phyloP scores from a whole-genome alignment of 2,113 vertebrate species.

The Lamprologus lemairii region DNA sequence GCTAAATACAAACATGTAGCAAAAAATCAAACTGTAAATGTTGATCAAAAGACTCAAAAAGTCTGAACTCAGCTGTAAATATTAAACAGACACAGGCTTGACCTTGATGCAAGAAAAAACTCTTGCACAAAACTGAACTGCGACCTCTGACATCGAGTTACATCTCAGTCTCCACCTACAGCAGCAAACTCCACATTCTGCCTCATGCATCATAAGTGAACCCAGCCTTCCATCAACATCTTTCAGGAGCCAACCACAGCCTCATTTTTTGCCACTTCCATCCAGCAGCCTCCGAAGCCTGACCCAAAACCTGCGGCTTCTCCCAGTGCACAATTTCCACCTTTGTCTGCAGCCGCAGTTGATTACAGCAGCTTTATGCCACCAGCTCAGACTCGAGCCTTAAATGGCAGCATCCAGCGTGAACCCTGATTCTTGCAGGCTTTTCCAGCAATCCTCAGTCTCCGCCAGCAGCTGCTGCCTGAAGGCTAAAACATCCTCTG shows the following conservation, averaged over 20 bases:
- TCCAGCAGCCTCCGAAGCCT: background rate
- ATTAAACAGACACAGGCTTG: background rate
- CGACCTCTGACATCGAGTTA: background rate
- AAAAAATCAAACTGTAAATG: background rate
- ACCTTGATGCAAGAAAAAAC: background rate
- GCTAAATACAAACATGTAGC: background rate
- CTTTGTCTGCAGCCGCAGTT: background rate
- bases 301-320: background rate
- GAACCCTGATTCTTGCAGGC: background rate
- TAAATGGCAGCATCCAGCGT: background rate
- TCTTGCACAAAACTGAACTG: background rate
- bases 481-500: background rate
- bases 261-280: background rate
- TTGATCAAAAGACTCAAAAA: background rate
- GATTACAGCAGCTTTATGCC: background rate
- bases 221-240: background rate
- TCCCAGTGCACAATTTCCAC: background rate
- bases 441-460: background rate
- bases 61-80: background rate
- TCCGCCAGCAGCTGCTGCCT: background rate
- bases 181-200: background rate
- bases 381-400: background rate
- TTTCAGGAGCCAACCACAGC: background rate
- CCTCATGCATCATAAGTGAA: background rate
- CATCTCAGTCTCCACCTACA: background rate